Evolutionary conservation across 2,797 vertebrate genomes (phyloP), one percentile per base, ranked within the genome.

Genomic region (Scyliorhinus canicula): DNA sequence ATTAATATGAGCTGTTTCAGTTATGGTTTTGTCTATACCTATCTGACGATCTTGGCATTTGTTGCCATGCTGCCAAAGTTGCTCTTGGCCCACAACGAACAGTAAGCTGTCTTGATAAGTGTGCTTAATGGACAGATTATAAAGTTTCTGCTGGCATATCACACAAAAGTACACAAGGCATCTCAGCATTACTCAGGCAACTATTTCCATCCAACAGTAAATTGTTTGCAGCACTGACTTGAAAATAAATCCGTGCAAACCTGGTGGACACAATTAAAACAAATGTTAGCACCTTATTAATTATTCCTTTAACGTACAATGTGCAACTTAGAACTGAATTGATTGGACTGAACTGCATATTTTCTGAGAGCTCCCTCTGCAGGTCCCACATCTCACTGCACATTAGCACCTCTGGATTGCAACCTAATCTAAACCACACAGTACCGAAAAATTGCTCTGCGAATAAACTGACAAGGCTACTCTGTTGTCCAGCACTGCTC

Each of bases 1-100:
- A 71, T 94, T 69, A 52, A 71, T 94, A 74, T 65, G 47, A 74
- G 44, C 93, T 71, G 52, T 93, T 47, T 71, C 47, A 93, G 26
- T 52, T 50, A 31, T 57, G 26, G 35, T 74, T 94, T 50, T 52
- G 67, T 94, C 93, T 74, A 16, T 52, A 74, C 28, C 44, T 71
- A 50, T 52, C 93, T 71, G 93, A 26, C 44, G 28, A 52, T 35
- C 93, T 74, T 71, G 67, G 93, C 93, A 57, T n/a, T 55, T 60
- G 31, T 55, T 90, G 55, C 35, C 71, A 21, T 1, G 47, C 47
- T 94, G 67, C 93, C 52, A 16, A 74, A 52, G 47, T 52, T 94
- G 74, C 24, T 94, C 67, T 65, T 55, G 67, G 67, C 35, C n/a
- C 93, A 52, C 93, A 71, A 28, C 50, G 40, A 47, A 31, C 47